Evolutionary conservation across 35 echinoderm and acorn worm genomes (phyloP).

Genomic region (Heliocidaris tuberculata): DNA sequence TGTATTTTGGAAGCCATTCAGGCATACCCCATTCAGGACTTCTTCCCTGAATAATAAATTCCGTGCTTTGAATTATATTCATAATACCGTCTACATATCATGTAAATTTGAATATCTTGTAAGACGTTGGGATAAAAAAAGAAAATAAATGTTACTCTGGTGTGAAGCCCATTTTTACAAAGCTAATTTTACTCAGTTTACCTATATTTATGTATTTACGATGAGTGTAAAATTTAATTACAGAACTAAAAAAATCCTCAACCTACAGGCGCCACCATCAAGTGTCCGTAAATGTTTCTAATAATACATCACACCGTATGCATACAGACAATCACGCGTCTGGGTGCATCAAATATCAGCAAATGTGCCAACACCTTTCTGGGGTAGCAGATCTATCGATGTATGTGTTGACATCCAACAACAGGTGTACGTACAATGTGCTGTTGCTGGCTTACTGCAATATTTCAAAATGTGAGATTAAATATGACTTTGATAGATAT

Average conservation of each 20-base stretch:
- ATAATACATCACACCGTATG: not conserved
- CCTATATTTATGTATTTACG: not conserved
- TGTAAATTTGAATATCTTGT: too few species aligned
- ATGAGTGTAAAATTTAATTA: not conserved
- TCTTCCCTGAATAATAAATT: too few species aligned
- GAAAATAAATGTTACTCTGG: too few species aligned
- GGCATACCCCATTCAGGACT: too few species aligned
- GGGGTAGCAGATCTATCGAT: not conserved
- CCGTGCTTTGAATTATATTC: too few species aligned
- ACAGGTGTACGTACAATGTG: not conserved
- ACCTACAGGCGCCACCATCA: not conserved
- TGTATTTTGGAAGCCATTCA: too few species aligned
- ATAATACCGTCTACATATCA: too few species aligned
- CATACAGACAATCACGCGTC: not conserved
- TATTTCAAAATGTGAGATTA: not conserved
- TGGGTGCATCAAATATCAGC: slow-evolving; percentile 2
- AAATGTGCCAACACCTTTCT: not conserved
- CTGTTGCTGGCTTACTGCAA: not conserved
- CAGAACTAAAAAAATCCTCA: not conserved
- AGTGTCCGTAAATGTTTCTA: not conserved
- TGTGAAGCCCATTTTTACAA: too few species aligned
- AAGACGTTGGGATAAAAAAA: too few species aligned
- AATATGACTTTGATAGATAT: not conserved
- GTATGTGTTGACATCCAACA: not conserved
- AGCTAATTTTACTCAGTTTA: not conserved